These are phyloP conservation scores for Octopus sinensis DNA, from an alignment of 1,140 invertebrate genomes.

Conservation along the genomic window DNA sequence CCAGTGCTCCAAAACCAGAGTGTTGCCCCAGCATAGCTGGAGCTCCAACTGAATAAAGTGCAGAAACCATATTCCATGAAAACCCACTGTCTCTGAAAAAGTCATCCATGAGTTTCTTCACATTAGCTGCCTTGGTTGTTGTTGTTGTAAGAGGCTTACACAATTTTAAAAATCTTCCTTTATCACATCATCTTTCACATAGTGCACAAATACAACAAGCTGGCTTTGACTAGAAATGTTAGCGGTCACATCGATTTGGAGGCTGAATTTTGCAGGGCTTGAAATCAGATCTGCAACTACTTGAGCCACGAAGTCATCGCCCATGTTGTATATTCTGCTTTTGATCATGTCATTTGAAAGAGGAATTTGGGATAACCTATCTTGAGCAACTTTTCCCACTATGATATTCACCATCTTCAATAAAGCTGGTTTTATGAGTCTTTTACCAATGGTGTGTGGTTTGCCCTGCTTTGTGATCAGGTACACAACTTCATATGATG, in stretches of 20 bases:
- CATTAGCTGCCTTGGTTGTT: constrained; percentile 3
- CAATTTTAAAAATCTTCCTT: too few species aligned
- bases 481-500: constrained; percentile 4
- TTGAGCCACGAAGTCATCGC: not conserved
- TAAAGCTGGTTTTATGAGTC: not conserved
- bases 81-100: not conserved
- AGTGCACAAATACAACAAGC: not conserved
- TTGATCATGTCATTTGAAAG: not conserved
- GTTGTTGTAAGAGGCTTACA: not conserved
- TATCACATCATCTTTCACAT: not conserved
- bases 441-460: constrained; percentile 4
- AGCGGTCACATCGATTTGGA: not conserved
- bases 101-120: constrained; percentile 7
- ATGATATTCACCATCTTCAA: constrained; percentile 4
- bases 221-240: constrained; percentile 1
- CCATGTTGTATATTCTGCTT: not conserved
- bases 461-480: not conserved
- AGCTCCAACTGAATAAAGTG: not conserved
- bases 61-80: constrained; percentile 4
- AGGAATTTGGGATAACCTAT: not conserved
- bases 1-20: constrained; percentile 6
- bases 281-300: not conserved
- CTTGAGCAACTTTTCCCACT: not conserved
- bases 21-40: not conserved
- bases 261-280: constrained; percentile 3